A percentile compares a stretch with the other conserved stretches of the same genome.
These are phyloP conservation scores for Sinotaia quadrata DNA, from an alignment of 2,888 invertebrate genomes.

Conservation along the genomic window DNA sequence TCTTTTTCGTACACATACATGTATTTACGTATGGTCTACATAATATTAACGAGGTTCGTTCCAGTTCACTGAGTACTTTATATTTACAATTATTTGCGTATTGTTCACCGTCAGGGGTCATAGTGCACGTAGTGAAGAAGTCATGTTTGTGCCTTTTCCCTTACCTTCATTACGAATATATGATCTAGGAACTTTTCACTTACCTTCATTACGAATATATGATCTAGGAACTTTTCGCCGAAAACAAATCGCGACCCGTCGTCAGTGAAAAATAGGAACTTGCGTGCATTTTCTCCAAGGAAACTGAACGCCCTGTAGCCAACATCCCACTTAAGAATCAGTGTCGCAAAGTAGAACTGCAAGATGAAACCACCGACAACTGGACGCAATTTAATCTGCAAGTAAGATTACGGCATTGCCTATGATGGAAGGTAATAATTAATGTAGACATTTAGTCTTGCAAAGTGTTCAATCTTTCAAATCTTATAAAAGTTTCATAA, in stretches of 20 bases:
- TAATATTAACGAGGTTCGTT: no score
- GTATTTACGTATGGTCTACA: no score
- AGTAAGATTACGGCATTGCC: neutral
- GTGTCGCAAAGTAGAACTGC: slow-evolving; percentile 87
- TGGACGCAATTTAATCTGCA: slow-evolving; percentile 78
- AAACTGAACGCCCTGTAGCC: slow-evolving; percentile 83
- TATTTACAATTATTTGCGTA: no score
- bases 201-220: slow-evolving; percentile 90
- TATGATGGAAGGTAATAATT: neutral
- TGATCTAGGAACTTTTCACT: neutral
- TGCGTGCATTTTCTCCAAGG: slow-evolving; percentile 80
- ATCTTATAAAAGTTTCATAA: neutral
- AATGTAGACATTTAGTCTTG: neutral
- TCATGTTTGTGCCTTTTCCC: no score
- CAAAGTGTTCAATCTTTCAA: neutral
- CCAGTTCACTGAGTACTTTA: no score
- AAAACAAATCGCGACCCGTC: slow-evolving; percentile 89
- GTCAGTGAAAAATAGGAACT: slow-evolving; percentile 85
- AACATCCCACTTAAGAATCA: slow-evolving; percentile 87
- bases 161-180: no score
- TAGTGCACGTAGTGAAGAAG: no score
- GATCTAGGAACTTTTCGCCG: slow-evolving; percentile 74
- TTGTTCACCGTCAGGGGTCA: no score
- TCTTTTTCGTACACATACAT: no score
- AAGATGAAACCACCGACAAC: slow-evolving; percentile 85